phyloP scores from a whole-genome alignment of 2,888 invertebrate species.

The Autographa pulchrina region DNA sequence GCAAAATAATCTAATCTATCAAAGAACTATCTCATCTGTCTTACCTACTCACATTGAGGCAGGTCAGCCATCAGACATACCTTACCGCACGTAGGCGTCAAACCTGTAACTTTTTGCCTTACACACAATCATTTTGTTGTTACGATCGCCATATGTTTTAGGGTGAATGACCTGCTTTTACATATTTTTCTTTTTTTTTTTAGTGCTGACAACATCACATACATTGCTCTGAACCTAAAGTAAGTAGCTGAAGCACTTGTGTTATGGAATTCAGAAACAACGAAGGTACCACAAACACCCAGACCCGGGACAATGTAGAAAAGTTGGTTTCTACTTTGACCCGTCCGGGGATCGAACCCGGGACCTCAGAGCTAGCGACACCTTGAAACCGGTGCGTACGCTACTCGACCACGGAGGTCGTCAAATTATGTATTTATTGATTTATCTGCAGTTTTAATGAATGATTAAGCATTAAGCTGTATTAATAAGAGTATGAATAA shows the following conservation, averaged over 20 bases:
- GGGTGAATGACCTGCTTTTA: slow-evolving; percentile 50
- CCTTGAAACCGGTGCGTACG: too few relatives aligned
- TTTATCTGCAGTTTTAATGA: background rate
- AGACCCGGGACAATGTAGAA: too few relatives aligned
- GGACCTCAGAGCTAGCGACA: too few relatives aligned
- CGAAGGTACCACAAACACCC: too few relatives aligned
- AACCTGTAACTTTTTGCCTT: slow-evolving; percentile 36
- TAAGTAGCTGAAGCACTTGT: too few relatives aligned
- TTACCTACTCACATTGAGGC: slow-evolving; percentile 59
- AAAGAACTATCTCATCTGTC: slow-evolving; percentile 26
- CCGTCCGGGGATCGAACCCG: too few relatives aligned
- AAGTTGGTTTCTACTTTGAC: too few relatives aligned
- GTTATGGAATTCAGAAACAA: too few relatives aligned
- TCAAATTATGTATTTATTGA: slow-evolving; percentile 16
- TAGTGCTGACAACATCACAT: too few relatives aligned
- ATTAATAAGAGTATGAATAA: background rate
- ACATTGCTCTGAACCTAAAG: too few relatives aligned
- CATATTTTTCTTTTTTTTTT: too few relatives aligned
- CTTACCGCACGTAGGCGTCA: slow-evolving; percentile 44
- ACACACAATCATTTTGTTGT: slow-evolving; percentile 21
- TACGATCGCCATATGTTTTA: slow-evolving; percentile 24
- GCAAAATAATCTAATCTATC: background rate
- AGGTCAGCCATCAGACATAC: slow-evolving; percentile 70
- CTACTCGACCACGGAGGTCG: too few relatives aligned
- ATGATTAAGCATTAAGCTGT: background rate